A percentile compares a stretch with the other conserved stretches of the same genome.
Conservation (phyloP, 2,888 invertebrate species). For the Agapostemon virescens region DNA sequence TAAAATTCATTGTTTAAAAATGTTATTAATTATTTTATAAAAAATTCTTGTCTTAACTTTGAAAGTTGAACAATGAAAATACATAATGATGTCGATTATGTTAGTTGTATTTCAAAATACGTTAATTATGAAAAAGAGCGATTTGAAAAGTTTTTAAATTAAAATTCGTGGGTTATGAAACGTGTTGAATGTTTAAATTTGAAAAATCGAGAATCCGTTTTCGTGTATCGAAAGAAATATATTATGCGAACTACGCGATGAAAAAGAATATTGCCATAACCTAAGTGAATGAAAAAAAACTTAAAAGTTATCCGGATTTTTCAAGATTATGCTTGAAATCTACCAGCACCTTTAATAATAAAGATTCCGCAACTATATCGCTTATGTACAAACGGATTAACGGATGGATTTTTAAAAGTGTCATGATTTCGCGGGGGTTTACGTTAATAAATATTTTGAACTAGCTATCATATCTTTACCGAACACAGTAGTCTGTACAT, state of each 20-base stretch:
- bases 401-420: conserved; percentile 36
- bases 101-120: conserved; percentile 8
- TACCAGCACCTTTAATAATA: conserved; percentile 13
- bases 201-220: background rate
- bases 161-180: conserved; percentile 9
- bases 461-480: conserved; percentile 44
- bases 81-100: background rate
- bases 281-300: conserved; percentile 26
- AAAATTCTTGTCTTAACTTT: background rate
- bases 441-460: conserved; percentile 55
- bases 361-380: background rate
- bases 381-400: background rate
- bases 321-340: conserved; percentile 30
- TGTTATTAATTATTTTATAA: conserved; percentile 2
- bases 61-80: conserved; percentile 15
- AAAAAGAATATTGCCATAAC: conserved; percentile 16
- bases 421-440: conserved; percentile 37
- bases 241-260: conserved; percentile 2
- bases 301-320: conserved; percentile 33
- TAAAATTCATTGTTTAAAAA: background rate
- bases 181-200: background rate
- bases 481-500: conserved; percentile 33
- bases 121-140: conserved; percentile 7
- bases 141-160: background rate
- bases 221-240: background rate